Evolutionary conservation across 2,888 invertebrate genomes (phyloP).

Genomic region (Hyposoter didymator): DNA sequence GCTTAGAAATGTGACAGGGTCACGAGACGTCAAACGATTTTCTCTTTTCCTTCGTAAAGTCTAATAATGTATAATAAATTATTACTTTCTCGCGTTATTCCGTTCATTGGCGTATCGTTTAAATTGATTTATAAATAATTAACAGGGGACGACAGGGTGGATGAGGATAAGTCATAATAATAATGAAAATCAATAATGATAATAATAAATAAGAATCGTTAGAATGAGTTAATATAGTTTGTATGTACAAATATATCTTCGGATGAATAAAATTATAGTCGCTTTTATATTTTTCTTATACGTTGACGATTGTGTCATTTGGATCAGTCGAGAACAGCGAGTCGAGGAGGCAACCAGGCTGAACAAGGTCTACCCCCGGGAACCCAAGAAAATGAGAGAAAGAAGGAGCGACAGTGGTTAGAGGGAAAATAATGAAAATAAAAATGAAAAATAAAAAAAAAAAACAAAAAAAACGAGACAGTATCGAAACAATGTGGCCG

Average conservation of each 20-base stretch:
- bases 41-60: slow-evolving; percentile 50
- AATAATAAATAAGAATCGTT: slow-evolving; percentile 63
- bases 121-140: slow-evolving; percentile 70
- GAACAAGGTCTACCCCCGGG: slow-evolving; percentile 23
- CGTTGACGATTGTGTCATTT: slow-evolving; percentile 48
- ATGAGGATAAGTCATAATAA: slow-evolving; percentile 51
- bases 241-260: slow-evolving; percentile 59
- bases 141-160: slow-evolving; percentile 67
- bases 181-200: slow-evolving; percentile 52
- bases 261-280: slow-evolving; percentile 41
- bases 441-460: slow-evolving; percentile 60
- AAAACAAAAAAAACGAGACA: slow-evolving; percentile 45
- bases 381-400: slow-evolving; percentile 47
- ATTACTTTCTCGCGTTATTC: slow-evolving; percentile 66
- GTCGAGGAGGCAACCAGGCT: slow-evolving; percentile 26
- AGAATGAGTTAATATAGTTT: slow-evolving; percentile 68
- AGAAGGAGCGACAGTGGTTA: slow-evolving; percentile 52
- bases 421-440: slow-evolving; percentile 57
- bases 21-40: slow-evolving; percentile 61
- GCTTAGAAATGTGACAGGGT: slow-evolving; percentile 50
- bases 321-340: slow-evolving; percentile 32
- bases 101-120: slow-evolving; percentile 35
- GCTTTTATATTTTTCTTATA: slow-evolving; percentile 46
- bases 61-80: slow-evolving; percentile 68
- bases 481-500: slow-evolving; percentile 77